Evolutionary conservation across 2,113 vertebrate species (phyloP), one percentile per base, ranked within the genome.

Genomic region (Brevimyrus niger): DNA sequence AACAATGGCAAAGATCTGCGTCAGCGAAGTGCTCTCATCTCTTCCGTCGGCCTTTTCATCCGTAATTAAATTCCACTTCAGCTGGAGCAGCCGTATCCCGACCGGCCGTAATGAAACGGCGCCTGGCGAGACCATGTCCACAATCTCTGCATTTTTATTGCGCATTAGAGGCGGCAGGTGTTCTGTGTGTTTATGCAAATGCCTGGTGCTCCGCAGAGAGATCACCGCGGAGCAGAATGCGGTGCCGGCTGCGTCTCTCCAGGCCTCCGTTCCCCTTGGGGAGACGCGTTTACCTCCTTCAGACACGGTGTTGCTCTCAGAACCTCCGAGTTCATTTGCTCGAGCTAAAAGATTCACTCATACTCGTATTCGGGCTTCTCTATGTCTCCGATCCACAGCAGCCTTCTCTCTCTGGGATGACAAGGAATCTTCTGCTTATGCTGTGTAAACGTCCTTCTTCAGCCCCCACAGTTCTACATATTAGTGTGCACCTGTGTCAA

Each of bases 121-220:
- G 27, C 11, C 47, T 48, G 83, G 44, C 8, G 27, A 50, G 44
- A 38, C 35, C 23, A 48, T 21, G 83, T 48, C 44, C 83, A 48
- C 46, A n/a, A 50, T 50, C 21, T 13, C 8, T 48, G 83, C 83
- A 48, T 48, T 86, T 48, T 86, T 48, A 86, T 86, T 50, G 13
- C 1, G 23, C 31, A 27, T 46, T 27, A 48, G 17, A 86, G 47
- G 10, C 19, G 50, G 10, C 31, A 27, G 44, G 83, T n/a, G 83
- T 15, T n/a, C 47, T 86, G 23, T 86, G 23, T 86, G 23, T 46
- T 86, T 50, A 86, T 86, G 83, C 83, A 86, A 86, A 85, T 85
- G 83, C 15, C 27, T 50, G 9, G 10, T 27, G 10, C 23, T 86
- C 44, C 31, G 7, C 82, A 6, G 83, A 48, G 83, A 50, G 47